Conservation (phyloP, 1,140 invertebrate genomes). For the Papilio polytes region DNA sequence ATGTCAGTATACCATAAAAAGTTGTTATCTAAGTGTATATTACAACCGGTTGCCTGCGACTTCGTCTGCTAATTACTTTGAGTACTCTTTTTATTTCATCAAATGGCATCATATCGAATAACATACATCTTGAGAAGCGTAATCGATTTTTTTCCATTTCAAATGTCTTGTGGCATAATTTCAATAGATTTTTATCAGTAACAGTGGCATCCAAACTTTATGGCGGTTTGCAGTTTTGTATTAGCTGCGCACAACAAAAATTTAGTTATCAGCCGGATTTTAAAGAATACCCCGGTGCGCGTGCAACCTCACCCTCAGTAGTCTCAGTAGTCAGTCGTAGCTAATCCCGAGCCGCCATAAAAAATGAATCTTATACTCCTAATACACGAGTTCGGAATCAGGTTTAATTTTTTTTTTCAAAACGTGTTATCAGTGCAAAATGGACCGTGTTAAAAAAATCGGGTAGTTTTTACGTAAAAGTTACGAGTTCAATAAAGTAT, state of each 20-base stretch:
- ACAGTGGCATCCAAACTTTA: no score
- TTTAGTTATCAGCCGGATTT: not conserved
- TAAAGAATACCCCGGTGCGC: no score
- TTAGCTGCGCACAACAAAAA: not conserved
- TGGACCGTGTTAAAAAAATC: not conserved
- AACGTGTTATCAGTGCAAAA: not conserved
- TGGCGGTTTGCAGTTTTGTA: no score
- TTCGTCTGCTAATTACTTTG: not conserved
- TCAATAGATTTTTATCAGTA: no score
- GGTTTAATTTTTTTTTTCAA: not conserved
- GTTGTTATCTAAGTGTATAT: conserved; percentile 3
- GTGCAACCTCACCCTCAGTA: no score
- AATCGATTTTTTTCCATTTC: not conserved
- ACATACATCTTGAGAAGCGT: conserved; percentile 11
- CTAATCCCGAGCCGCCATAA: not conserved
- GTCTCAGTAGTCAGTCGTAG: no score
- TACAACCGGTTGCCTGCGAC: not conserved
- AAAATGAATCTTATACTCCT: not conserved
- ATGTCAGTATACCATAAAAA: not conserved
- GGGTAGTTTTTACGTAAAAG: not conserved
- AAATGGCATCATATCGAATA: conserved; percentile 26
- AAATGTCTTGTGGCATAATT: not conserved
- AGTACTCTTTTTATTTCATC: conserved; percentile 23
- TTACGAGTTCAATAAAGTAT: not conserved
- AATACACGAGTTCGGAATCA: not conserved